Evolutionary conservation across 2,888 invertebrate genomes (phyloP), one percentile per base, ranked within the genome.

Genomic region (Agrochola circellaris): DNA sequence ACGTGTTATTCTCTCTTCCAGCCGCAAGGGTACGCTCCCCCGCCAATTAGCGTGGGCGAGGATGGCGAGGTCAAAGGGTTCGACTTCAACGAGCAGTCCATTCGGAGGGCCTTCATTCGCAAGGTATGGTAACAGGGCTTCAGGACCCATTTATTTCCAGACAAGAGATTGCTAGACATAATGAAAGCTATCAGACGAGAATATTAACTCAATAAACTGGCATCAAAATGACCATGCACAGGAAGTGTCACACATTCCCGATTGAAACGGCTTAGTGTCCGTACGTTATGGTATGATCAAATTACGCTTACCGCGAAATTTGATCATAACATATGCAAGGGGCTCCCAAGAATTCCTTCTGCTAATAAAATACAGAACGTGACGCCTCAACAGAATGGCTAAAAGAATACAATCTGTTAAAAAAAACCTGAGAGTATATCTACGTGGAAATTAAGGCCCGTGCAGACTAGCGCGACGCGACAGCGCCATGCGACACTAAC

Each of bases 21-120:
- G 92, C 94, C 95, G 62, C 90, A 93, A 20, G 95, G 93, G 0
- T 95, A 95, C 81, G 92, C 88, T 34, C 91, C 93, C 0, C 92
- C 94, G 0, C 91, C 93, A 0, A 95, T 95, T 68, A 96, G 97
- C 68, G 95, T 97, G 66, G 97, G 97, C 79, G 97, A 97, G 38
- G 97, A 97, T 91, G 97, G 96, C 62, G 96, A 93, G 64, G 97
- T 97, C 87, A 98, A 97, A 89, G 97, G 97, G 0, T 98, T 98
- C 91, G 98, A 97, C 70, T 98, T 98, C 94, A 97, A 93, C 84
- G 98, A 98, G 87, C 97, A 97, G 91, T 96, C 97, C 82, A 98
- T 98, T 84, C 96, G 98, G 71, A 97, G 97, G 89, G 97, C 97
- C 0, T 98, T 98, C 91, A 97, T 98, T 74, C 97, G 98, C 93